Conservation (phyloP, 1,140 invertebrate genomes). For the Armadillidium nasatum region DNA sequence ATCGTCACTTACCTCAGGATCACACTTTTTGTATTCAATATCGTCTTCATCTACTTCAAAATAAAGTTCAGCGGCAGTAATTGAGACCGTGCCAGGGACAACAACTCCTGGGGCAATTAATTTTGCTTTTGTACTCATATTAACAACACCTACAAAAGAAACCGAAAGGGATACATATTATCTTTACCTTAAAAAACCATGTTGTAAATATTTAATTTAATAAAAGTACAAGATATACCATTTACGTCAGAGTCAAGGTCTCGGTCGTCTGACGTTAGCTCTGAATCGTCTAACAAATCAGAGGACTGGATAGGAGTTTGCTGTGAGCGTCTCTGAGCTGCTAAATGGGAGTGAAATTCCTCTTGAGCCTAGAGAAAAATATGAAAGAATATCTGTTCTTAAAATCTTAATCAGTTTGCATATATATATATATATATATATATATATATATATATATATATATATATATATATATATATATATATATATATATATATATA, state of each 20-base stretch:
- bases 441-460: no score
- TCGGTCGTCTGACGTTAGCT: conserved; percentile 82
- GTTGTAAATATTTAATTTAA: neutral
- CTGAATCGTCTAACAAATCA: conserved; percentile 84
- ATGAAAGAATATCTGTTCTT: neutral
- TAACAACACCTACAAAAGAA: conserved; percentile 73
- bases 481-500: no score
- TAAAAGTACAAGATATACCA: conserved; percentile 55
- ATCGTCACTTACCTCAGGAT: conserved; percentile 73
- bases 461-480: no score
- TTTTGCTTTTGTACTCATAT: conserved; percentile 88
- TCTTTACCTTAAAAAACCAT: neutral
- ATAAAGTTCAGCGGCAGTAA: conserved; percentile 94
- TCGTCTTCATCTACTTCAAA: conserved; percentile 99
- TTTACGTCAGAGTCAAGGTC: conserved; percentile 88
- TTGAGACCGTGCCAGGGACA: conserved; percentile 91
- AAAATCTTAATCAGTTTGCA: neutral
- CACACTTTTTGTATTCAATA: conserved; percentile 86
- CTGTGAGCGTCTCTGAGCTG: conserved; percentile 61
- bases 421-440: no score
- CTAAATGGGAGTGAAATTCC: conserved; percentile 86
- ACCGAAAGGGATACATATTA: neutral
- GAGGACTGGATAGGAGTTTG: conserved; percentile 65
- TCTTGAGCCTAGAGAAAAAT: conserved; percentile 64
- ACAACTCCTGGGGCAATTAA: conserved; percentile 87